These are phyloP conservation scores for Neoitamus cyanurus DNA, from an alignment of 2,888 invertebrate genomes.

Conservation along the genomic window DNA sequence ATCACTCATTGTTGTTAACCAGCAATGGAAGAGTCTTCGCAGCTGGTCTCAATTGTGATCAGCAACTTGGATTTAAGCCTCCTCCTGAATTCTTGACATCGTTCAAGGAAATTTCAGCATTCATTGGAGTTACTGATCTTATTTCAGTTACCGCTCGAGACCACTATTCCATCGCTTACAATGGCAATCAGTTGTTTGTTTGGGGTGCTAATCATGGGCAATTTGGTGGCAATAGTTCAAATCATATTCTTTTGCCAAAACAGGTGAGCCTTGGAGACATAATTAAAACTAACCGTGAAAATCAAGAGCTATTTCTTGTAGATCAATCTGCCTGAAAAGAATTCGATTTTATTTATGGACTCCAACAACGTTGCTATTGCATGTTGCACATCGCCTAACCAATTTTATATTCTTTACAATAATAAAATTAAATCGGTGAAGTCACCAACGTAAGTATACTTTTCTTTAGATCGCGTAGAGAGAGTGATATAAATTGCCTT, in stretches of 20 bases:
- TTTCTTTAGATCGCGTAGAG: too few species aligned
- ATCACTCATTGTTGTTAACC: conserved; percentile 64
- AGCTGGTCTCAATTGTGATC: conserved; percentile 74
- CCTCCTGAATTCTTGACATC: conserved; percentile 65
- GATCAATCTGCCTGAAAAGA: conserved; percentile 56
- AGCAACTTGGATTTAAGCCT: conserved; percentile 73
- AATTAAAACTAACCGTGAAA: background rate
- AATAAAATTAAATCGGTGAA: conserved; percentile 60
- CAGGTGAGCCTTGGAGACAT: conserved; percentile 54
- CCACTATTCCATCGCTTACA: conserved; percentile 79
- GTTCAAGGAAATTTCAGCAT: conserved; percentile 61
- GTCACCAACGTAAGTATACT: conserved; percentile 61
- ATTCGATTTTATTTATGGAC: conserved; percentile 62
- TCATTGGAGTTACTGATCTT: conserved; percentile 64
- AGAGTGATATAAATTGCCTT: too few species aligned
- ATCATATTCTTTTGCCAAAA: conserved; percentile 58
- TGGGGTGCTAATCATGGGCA: conserved; percentile 89
- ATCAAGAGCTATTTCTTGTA: conserved; percentile 16
- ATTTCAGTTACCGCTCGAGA: conserved; percentile 75
- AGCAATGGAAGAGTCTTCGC: conserved; percentile 66
- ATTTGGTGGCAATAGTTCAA: conserved; percentile 69
- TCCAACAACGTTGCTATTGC: conserved; percentile 64
- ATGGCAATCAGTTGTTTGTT: conserved; percentile 73
- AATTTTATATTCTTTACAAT: conserved; percentile 60
- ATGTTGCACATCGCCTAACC: conserved; percentile 58